phyloP scores from a whole-genome alignment of 2,888 invertebrate species.

The Apodemia hepburni region DNA sequence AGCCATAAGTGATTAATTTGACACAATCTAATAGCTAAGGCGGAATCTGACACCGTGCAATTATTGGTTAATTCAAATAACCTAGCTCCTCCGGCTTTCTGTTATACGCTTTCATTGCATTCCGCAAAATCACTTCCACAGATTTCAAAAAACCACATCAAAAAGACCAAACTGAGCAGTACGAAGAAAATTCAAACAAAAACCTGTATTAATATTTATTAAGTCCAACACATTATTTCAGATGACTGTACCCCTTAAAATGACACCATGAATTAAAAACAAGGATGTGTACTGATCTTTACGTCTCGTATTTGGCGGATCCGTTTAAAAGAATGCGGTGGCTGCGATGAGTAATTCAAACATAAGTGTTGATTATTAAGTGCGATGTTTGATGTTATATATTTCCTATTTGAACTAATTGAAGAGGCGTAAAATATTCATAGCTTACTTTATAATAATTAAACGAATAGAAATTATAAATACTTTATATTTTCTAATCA shows the following conservation, averaged over 20 bases:
- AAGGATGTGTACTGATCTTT: conserved; percentile 36
- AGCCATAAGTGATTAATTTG: no score
- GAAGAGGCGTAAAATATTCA: background rate
- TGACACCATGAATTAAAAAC: conserved; percentile 25
- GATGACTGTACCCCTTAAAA: conserved; percentile 5
- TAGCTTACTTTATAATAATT: no score
- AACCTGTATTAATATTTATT: background rate
- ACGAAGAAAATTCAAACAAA: background rate
- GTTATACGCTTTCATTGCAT: no score
- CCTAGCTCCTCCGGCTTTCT: no score
- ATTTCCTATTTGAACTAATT: conserved; percentile 5
- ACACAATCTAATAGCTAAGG: no score
- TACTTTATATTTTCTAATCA: no score
- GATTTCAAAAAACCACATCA: no score
- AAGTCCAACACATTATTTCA: background rate
- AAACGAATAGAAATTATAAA: no score
- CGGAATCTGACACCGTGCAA: no score
- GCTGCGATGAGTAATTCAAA: conserved; percentile 34
- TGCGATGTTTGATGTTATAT: conserved; percentile 11
- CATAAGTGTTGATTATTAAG: conserved; percentile 35
- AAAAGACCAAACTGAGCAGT: no score
- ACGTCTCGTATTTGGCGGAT: conserved; percentile 18
- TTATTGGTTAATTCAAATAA: no score
- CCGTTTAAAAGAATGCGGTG: conserved; percentile 34
- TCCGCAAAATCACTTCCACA: no score